phyloP scores from a whole-genome alignment of 2,113 vertebrate species.

The Meleagris gallopavo region DNA sequence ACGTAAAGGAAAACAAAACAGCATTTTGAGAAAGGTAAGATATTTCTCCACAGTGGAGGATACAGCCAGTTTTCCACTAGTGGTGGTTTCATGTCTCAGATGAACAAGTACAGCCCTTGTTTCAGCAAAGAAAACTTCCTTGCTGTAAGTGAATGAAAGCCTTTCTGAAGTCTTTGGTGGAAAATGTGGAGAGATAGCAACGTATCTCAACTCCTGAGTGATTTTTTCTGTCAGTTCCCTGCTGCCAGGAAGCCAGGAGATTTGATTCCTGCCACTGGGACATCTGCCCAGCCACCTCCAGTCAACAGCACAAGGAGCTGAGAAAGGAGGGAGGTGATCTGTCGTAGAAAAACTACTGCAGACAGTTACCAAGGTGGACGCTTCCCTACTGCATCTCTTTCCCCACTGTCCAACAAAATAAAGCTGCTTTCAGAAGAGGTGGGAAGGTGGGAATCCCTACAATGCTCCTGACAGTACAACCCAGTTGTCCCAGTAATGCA shows the following conservation, averaged over 20 bases:
- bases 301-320: neutral
- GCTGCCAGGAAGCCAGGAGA: neutral
- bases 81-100: neutral
- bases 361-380: neutral
- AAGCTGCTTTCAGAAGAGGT: neutral
- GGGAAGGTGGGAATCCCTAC: neutral
- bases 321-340: neutral
- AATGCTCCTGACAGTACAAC: neutral
- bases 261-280: neutral
- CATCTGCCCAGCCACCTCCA: neutral
- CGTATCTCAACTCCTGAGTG: accelerated
- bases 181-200: neutral
- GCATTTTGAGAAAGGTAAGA: neutral
- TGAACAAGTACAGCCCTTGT: neutral
- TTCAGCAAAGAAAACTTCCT: neutral
- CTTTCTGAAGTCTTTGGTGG: neutral
- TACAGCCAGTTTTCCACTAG: constrained; percentile 32
- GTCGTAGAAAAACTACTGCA: neutral
- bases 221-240: neutral
- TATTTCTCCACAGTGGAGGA: neutral
- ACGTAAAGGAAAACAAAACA: constrained; percentile 40
- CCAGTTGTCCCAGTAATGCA: neutral
- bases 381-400: neutral
- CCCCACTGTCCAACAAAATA: neutral
- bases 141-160: neutral